Conservation (phyloP, 2,113 vertebrate genomes). For the Heloderma charlesbogerti region DNA sequence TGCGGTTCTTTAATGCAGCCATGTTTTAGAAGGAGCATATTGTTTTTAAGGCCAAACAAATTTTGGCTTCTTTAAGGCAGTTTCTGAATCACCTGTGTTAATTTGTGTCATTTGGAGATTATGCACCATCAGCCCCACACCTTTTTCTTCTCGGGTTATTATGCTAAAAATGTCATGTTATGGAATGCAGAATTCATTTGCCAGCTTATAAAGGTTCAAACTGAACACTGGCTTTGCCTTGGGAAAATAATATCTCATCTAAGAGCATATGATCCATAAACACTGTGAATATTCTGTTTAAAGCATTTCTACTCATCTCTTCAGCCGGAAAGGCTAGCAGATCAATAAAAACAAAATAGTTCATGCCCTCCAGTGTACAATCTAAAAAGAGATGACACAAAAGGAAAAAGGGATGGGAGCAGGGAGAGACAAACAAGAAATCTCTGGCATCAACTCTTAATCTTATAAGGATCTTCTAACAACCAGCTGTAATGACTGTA, state of each 20-base stretch:
- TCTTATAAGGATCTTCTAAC: too few species aligned
- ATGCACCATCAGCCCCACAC: background rate
- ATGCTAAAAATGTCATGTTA: background rate
- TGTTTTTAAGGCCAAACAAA: background rate
- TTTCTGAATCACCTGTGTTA: background rate
- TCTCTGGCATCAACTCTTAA: too few species aligned
- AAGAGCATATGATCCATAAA: background rate
- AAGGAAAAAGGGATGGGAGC: too few species aligned
- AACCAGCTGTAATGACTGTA: too few species aligned
- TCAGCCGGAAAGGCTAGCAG: too few species aligned
- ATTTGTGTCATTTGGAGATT: background rate
- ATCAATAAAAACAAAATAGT: too few species aligned
- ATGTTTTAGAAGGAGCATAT: background rate
- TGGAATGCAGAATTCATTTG: background rate
- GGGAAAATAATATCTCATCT: background rate
- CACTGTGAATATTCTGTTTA: background rate
- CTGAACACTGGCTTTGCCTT: background rate
- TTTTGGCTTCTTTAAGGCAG: background rate
- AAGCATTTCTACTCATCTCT: too few species aligned
- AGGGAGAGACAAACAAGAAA: too few species aligned
- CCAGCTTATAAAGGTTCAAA: background rate
- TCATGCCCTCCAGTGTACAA: too few species aligned
- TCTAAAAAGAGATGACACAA: too few species aligned
- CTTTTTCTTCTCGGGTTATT: background rate
- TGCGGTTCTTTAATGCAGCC: background rate